A percentile compares a stretch with the other conserved stretches of the same genome.
Evolutionary conservation across 1,140 invertebrate species (phyloP).

Genomic region (Lepidurus apus): DNA sequence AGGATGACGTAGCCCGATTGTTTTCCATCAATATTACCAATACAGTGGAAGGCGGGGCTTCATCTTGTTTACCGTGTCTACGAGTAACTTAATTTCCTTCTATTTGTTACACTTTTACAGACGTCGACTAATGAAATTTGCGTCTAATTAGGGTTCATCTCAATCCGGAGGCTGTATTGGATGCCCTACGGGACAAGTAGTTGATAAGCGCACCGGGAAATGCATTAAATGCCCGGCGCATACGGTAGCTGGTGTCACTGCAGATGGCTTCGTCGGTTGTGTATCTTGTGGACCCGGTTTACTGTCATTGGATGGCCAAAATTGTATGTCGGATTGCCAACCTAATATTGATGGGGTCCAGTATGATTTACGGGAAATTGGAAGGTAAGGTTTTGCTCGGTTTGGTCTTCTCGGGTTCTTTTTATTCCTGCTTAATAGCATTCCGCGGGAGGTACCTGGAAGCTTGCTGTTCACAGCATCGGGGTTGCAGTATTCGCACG

Average conservation of each 20-base stretch:
- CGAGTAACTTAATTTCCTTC: conserved; percentile 38
- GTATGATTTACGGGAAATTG: conserved; percentile 49
- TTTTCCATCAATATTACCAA: conserved; percentile 57
- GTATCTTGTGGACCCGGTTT: conserved; percentile 51
- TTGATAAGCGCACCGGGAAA: conserved; percentile 37
- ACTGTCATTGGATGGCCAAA: conserved; percentile 43
- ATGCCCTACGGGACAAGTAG: background rate
- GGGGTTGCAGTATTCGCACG: conserved; percentile 55
- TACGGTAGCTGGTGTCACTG: conserved; percentile 48
- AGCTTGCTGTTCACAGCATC: conserved; percentile 52
- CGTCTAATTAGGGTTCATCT: background rate
- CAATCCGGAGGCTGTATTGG: background rate
- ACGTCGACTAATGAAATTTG: conserved; percentile 23
- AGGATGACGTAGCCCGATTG: conserved; percentile 46
- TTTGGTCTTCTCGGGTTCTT: conserved; percentile 26
- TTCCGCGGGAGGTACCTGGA: conserved; percentile 45
- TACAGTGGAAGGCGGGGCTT: conserved; percentile 53
- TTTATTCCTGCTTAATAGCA: conserved; percentile 39
- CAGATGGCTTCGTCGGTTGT: conserved; percentile 49
- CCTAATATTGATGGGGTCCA: conserved; percentile 41
- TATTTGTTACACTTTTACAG: background rate
- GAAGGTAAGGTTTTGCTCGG: conserved; percentile 43
- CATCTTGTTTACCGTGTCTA: conserved; percentile 52
- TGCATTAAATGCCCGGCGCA: conserved; percentile 49
- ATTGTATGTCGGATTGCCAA: conserved; percentile 46